A percentile compares a stretch with the other conserved stretches of the same genome.
phyloP scores from a whole-genome alignment of 2,113 vertebrate species.

The Vulpes ferrilata region DNA sequence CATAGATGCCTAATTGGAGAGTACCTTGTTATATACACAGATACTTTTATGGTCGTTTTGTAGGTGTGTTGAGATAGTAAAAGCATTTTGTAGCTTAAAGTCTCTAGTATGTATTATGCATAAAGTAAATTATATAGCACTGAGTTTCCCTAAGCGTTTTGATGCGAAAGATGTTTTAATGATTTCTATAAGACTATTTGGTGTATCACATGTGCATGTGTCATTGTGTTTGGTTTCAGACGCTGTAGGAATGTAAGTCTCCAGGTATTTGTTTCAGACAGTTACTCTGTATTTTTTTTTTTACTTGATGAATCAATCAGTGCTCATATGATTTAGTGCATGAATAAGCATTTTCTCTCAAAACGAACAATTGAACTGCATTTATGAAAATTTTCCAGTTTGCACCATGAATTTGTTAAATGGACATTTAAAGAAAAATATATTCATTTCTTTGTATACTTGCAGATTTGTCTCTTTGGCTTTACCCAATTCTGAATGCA shows the following conservation, averaged over 20 bases:
- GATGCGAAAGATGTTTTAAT: constrained; percentile 84
- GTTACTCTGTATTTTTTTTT: constrained; percentile 55
- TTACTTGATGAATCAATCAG: constrained; percentile 73
- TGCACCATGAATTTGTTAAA: constrained; percentile 84
- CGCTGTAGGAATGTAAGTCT: constrained; percentile 80
- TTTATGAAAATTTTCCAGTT: constrained; percentile 84
- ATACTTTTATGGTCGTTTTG: constrained; percentile 86
- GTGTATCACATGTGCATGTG: constrained; percentile 85
- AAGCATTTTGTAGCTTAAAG: constrained; percentile 87
- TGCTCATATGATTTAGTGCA: constrained; percentile 84
- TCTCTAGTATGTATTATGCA: constrained; percentile 87
- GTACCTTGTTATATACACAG: constrained; percentile 87
- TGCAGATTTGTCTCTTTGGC: constrained; percentile 85
- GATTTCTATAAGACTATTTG: constrained; percentile 85
- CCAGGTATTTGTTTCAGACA: constrained; percentile 76
- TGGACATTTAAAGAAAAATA: constrained; percentile 81
- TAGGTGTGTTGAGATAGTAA: constrained; percentile 85
- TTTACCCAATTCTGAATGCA: constrained; percentile 84
- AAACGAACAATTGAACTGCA: constrained; percentile 83
- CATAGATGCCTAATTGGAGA: constrained; percentile 81
- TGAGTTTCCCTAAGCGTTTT: constrained; percentile 88
- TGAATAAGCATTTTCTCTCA: constrained; percentile 86
- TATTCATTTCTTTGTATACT: constrained; percentile 86
- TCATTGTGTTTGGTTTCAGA: constrained; percentile 81
- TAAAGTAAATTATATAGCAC: constrained; percentile 82